These are phyloP conservation scores for Gymnorhina tibicen DNA, from an alignment of 2,113 vertebrate species.

Conservation along the genomic window DNA sequence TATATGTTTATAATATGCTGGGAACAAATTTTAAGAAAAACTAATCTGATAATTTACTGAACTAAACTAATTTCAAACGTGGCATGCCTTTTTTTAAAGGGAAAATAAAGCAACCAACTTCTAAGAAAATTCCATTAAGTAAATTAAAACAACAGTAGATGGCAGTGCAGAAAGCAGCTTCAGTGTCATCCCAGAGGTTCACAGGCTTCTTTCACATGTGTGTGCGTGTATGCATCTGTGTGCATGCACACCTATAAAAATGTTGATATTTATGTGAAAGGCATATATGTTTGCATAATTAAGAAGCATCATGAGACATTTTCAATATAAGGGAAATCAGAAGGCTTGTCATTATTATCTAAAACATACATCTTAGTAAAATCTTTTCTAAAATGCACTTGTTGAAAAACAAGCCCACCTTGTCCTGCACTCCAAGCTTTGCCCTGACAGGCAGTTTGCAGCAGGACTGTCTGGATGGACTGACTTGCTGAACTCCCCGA, in stretches of 20 bases:
- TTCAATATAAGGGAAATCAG: background rate
- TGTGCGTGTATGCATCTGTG: fast-evolving
- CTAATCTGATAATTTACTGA: background rate
- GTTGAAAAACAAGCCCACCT: background rate
- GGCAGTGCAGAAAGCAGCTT: constrained; percentile 2
- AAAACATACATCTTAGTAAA: background rate
- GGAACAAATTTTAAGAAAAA: background rate
- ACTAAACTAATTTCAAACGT: background rate
- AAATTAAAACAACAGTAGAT: background rate
- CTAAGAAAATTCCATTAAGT: background rate
- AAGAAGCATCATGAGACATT: background rate
- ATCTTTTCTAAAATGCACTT: background rate
- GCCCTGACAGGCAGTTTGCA: background rate
- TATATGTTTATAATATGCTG: background rate
- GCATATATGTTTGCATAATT: background rate
- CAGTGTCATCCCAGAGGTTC: background rate
- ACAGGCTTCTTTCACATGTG: background rate
- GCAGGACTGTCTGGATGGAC: background rate
- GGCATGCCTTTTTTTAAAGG: background rate
- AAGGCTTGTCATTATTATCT: background rate
- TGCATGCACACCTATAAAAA: background rate
- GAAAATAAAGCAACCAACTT: background rate
- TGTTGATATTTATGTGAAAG: background rate
- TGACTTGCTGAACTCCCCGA: background rate
- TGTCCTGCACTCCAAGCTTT: background rate